phyloP scores from a whole-genome alignment of 1,140 invertebrate genomes.

The Drepana arcuata region DNA sequence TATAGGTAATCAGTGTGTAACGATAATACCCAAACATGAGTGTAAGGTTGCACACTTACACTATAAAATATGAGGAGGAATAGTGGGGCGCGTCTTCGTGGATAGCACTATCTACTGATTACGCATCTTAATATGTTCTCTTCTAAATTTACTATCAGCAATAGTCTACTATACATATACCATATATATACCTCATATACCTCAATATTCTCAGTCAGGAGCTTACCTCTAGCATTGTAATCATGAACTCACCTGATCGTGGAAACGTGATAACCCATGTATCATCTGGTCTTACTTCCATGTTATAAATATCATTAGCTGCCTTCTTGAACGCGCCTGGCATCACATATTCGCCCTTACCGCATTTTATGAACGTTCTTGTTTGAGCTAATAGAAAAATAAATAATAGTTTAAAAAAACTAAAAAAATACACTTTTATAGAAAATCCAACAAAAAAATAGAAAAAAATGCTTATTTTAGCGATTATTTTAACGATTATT shows the following conservation, averaged over 20 bases:
- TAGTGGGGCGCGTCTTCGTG: too few relatives aligned
- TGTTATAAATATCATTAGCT: slow-evolving; percentile 79
- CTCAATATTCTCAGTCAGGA: slow-evolving; percentile 1
- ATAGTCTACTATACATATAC: too few relatives aligned
- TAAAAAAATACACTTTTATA: not conserved
- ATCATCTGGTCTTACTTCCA: slow-evolving; percentile 78
- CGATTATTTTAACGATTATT: not conserved
- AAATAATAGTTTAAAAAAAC: not conserved
- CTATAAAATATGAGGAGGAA: too few relatives aligned
- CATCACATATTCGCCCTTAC: slow-evolving; percentile 49
- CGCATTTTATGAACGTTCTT: slow-evolving; percentile 45
- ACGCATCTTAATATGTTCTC: too few relatives aligned
- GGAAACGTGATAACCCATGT: slow-evolving; percentile 84
- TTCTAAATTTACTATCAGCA: too few relatives aligned
- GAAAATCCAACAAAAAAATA: not conserved
- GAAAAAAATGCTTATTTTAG: not conserved
- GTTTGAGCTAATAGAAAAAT: slow-evolving; percentile 40
- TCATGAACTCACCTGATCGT: slow-evolving; percentile 76
- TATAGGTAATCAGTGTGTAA: too few relatives aligned
- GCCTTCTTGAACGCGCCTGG: slow-evolving; percentile 71
- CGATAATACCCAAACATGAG: too few relatives aligned
- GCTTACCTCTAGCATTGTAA: not conserved
- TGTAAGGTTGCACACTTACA: too few relatives aligned
- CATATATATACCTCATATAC: too few relatives aligned
- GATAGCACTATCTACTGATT: too few relatives aligned